Evolutionary conservation across 2,797 vertebrate species (phyloP).

Genomic region (Linurgus olivaceus): DNA sequence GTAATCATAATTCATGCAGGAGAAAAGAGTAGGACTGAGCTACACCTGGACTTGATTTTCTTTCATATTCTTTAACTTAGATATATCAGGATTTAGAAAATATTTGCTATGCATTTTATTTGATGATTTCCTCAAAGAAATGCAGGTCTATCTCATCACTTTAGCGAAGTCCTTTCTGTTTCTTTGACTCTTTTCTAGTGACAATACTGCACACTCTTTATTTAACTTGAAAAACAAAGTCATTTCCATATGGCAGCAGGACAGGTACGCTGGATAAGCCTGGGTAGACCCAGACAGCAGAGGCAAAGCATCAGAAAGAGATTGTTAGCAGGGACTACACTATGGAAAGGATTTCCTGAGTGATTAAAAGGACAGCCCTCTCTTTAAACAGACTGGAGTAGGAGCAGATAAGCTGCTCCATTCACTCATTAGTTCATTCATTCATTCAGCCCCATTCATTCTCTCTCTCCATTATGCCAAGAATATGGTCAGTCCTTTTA

Average conservation of each 20-base stretch:
- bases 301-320: neutral
- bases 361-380: neutral
- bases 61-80: slow-evolving; percentile 1
- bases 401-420: slow-evolving; percentile 48
- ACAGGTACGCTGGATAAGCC: neutral
- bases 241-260: neutral
- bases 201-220: neutral
- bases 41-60: neutral
- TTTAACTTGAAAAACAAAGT: slow-evolving; percentile 15
- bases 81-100: neutral
- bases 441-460: slow-evolving; percentile 68
- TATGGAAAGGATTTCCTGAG: slow-evolving; percentile 38
- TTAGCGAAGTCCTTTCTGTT: neutral
- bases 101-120: neutral
- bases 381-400: slow-evolving; percentile 51
- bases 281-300: neutral
- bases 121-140: neutral
- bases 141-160: neutral
- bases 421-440: slow-evolving; percentile 56
- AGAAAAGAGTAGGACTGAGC: slow-evolving; percentile 4
- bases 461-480: neutral
- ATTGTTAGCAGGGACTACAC: neutral
- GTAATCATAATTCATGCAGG: neutral
- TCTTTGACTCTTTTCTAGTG: neutral
- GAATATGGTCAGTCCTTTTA: slow-evolving; percentile 23